Percentiles rank a stretch among this genome's conserved stretches.
Evolutionary conservation across 2,113 vertebrate species (phyloP).

Genomic region (Lichenostomus cassidix): DNA sequence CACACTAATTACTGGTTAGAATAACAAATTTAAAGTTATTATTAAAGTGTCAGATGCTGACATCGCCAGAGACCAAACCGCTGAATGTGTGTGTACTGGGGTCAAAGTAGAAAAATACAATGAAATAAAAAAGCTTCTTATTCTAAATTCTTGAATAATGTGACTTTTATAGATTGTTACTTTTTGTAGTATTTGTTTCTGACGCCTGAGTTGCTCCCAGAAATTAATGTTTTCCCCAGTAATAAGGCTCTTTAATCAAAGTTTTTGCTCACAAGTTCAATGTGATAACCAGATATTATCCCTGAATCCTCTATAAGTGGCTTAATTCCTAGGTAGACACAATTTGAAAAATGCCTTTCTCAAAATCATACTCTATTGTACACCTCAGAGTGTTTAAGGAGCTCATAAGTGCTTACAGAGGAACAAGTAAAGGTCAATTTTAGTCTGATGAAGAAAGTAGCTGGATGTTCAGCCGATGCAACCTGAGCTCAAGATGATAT

Average conservation of each 20-base stretch:
- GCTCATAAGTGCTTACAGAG: not conserved
- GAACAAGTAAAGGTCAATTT: not conserved
- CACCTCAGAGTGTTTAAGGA: not conserved
- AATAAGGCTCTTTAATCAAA: not conserved
- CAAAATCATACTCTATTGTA: not conserved
- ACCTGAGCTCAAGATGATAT: not conserved
- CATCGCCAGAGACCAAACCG: not conserved
- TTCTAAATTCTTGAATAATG: not conserved
- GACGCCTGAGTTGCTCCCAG: not conserved
- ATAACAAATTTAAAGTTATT: not conserved
- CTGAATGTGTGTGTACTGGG: not conserved
- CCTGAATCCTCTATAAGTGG: not conserved
- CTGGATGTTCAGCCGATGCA: not conserved
- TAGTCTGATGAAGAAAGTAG: not conserved
- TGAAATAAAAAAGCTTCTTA: not conserved
- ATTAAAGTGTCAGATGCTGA: not conserved
- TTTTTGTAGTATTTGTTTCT: not conserved
- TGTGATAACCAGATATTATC: not conserved
- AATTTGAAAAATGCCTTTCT: not conserved
- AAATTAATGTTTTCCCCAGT: not conserved
- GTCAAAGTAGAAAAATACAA: not conserved
- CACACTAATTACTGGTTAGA: not conserved
- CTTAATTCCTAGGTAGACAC: not conserved
- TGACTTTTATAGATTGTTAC: not conserved
- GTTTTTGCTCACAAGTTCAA: not conserved